Evolutionary conservation across 2,113 vertebrate genomes (phyloP).

Genomic region (Vireo altiloquus): DNA sequence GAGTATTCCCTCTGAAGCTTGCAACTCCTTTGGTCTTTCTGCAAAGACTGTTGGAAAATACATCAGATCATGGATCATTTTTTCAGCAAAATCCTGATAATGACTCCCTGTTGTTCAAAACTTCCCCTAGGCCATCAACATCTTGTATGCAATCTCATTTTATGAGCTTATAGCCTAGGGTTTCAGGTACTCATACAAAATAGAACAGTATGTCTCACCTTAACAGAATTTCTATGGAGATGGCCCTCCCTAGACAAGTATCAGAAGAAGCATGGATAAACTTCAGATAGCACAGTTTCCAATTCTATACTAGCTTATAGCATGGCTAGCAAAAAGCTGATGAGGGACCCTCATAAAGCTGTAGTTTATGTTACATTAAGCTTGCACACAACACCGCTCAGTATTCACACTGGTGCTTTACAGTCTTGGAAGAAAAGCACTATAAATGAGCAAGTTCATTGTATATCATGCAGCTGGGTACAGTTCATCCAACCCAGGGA

Average conservation of each 20-base stretch:
- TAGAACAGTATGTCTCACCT: conserved; percentile 22
- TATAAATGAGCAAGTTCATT: conserved; percentile 24
- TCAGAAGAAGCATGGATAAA: conserved; percentile 7
- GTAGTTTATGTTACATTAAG: not conserved
- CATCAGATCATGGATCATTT: conserved; percentile 3
- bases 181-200: conserved; percentile 31
- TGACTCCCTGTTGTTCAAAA: conserved; percentile 43
- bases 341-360: not conserved
- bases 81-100: conserved; percentile 35
- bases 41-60: not conserved
- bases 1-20: not conserved
- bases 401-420: conserved; percentile 37
- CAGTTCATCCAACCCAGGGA: not conserved
- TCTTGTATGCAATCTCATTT: conserved; percentile 52
- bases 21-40: not conserved
- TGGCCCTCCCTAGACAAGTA: not conserved
- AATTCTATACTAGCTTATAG: not conserved
- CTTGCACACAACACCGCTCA: not conserved
- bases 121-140: conserved; percentile 40
- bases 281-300: not conserved
- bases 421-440: conserved; percentile 10
- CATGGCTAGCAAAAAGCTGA: not conserved
- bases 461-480: conserved; percentile 29
- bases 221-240: not conserved
- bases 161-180: conserved; percentile 21